Percentiles rank a stretch among this genome's conserved stretches.
phyloP scores from a whole-genome alignment of 2,113 vertebrate genomes.

The Sinocyclocheilus anophthalmus region DNA sequence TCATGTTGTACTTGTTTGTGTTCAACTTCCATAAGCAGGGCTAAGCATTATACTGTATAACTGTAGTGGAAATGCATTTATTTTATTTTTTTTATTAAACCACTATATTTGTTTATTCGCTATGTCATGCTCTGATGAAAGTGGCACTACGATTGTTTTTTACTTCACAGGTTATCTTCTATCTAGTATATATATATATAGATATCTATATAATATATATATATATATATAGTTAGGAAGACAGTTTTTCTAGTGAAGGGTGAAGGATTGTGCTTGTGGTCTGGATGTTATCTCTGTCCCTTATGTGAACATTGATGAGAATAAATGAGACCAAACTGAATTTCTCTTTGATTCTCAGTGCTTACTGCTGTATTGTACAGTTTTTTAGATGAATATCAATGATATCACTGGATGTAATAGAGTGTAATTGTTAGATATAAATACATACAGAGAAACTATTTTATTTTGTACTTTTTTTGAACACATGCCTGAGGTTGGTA shows the following conservation, averaged over 20 bases:
- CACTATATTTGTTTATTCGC: conserved; percentile 14
- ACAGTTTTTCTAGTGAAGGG: conserved; percentile 3
- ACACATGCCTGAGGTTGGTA: conserved; percentile 57
- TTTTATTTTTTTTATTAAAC: conserved; percentile 8
- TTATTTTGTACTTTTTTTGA: conserved; percentile 69
- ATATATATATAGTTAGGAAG: neutral
- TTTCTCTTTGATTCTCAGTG: conserved; percentile 59
- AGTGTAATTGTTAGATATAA: conserved; percentile 57
- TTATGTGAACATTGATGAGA: conserved; percentile 57
- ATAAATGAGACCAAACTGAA: conserved; percentile 63
- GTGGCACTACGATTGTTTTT: conserved; percentile 24
- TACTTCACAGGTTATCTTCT: conserved; percentile 13
- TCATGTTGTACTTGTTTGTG: conserved; percentile 6
- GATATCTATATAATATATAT: neutral
- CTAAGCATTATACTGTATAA: conserved; percentile 17
- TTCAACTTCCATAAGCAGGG: conserved; percentile 19
- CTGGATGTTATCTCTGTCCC: conserved; percentile 50
- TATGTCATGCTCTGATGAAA: conserved; percentile 8
- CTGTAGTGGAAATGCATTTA: conserved; percentile 2
- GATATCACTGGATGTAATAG: conserved; percentile 58
- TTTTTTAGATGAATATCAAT: conserved; percentile 63
- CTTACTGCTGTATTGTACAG: conserved; percentile 61
- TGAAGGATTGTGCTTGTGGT: conserved; percentile 44
- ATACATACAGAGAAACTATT: conserved; percentile 61
- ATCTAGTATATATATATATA: neutral